Base-by-base conservation (phyloP, 1,140 invertebrate genomes). In the Aphis gossypii region DNA sequence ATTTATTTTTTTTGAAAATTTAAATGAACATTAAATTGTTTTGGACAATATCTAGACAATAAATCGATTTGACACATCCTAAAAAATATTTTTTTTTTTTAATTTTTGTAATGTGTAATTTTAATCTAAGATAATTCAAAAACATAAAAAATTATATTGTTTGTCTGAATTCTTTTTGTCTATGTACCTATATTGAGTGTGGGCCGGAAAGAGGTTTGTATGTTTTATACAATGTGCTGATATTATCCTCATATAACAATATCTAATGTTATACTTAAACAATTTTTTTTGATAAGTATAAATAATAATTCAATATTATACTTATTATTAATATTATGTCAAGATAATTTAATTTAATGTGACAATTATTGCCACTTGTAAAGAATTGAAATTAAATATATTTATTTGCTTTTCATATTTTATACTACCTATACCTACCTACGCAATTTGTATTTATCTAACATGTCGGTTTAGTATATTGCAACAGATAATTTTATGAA, bases 361-460 rank as follows among this genome's bases (percentile, higher is more conserved):
- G 60, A 76, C 60, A n/a, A 76, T n/a, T 76, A n/a, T 76, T 76
- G 5, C 14, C 60, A 76, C 60, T 76, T 76, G 30, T 76, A 30
- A n/a, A 76, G 60, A 76, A 11, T 18, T n/a, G 14, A 35, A 35
- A 35, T n/a, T n/a, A 76, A n/a, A 76, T n/a, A n/a, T 76, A 76
- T 76, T 68, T 68, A 68, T 68, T 76, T 76, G n/a, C 30, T 76
- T n/a, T 76, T 76, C 60, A n/a, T 76, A 76, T 76, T n/a, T n/a
- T 18, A 20, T 68, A 14, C n/a, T 76, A 76, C 30, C 14, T 76
- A 76, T 76, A 76, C 30, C 14, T 76, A 76, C 60, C 60, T 76
- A 76, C 60, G n/a, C 4, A n/a, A n/a, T n/a, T 76, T n/a, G 60
- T 76, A 76, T 76, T n/a, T 76, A 76, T 76, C 14, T n/a, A n/a